Evolutionary conservation across 2,113 vertebrate species (phyloP).

Genomic region (Naja naja): DNA sequence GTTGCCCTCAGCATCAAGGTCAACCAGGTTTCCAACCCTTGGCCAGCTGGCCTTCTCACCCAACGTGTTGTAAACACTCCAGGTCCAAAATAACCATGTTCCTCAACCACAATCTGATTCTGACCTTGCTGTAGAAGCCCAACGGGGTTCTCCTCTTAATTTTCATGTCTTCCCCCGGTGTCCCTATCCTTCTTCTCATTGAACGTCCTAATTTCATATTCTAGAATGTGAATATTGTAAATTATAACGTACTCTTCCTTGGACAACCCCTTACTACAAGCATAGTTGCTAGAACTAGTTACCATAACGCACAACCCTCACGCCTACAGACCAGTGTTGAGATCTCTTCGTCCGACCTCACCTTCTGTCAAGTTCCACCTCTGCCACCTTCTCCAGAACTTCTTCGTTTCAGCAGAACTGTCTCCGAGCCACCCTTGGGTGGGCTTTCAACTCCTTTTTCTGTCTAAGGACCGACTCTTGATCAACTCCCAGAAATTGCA

Average conservation of each 20-base stretch:
- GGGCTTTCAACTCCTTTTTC: not conserved
- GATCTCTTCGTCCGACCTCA: not conserved
- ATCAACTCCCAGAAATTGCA: not conserved
- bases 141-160: not conserved
- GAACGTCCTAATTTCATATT: not conserved
- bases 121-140: not conserved
- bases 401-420: not conserved
- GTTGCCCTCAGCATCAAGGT: not conserved
- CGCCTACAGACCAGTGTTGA: not conserved
- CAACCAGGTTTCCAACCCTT: not conserved
- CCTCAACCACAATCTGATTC: not conserved
- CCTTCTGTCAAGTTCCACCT: not conserved
- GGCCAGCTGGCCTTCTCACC: not conserved
- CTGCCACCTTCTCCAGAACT: not conserved
- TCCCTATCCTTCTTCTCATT: not conserved
- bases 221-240: not conserved
- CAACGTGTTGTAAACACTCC: not conserved
- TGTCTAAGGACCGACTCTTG: not conserved
- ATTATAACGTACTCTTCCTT: not conserved
- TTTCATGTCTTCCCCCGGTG: not conserved
- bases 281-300: no score
- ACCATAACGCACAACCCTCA: not conserved
- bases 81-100: not conserved
- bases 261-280: not conserved
- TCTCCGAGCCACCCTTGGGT: not conserved